Evolutionary conservation across 2,113 vertebrate species (phyloP), one percentile per base, ranked within the genome.

Genomic region (Cisticola juncidis): DNA sequence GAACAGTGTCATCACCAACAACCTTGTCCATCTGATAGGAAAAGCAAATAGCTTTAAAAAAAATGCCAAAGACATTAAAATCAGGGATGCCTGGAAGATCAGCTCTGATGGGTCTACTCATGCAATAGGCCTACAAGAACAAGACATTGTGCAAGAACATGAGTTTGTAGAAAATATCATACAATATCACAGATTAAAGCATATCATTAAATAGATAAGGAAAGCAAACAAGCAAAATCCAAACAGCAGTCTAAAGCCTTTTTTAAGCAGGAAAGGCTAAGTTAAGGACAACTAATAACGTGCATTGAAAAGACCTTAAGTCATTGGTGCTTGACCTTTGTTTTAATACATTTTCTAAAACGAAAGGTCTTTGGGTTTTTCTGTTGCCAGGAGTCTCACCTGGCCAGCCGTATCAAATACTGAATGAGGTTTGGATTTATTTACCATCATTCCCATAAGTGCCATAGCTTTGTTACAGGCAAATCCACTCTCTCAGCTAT

Each of bases 161-260:
- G 2, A 81, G 11, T 42, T 22, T 38, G 1, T 9, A 29, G 23
- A 44, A 9, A 38, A 25, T 9, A 36, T 2, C 0, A 0, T n/a
- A 11, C 8, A 48, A 23, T 2, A 26, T 5, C 50, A 12, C 2
- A 33, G 10, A 68, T 38, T 33, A 64, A 70, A 57, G 7, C 3
- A 50, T 36, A 26, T 50, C 3, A 38, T 21, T 51, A 33, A 12
- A 51, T 14, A 40, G 25, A 29, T 24, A 61, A 26, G n/a, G 28
- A 36, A 58, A 57, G 38, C 3, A 38, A 61, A 3, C 4, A 16
- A 47, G 80, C 1, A 45, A 54, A 23, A 4, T 2, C 22, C 11
- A 29, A 20, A 6, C 3, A 57, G 11, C 6, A 29, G 10, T 16
- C 18, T 50, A 26, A 51, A 81, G 6, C 2, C 3, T 3, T 35